Base-by-base conservation (phyloP, 2,113 vertebrate species). In the Prinia subflava region DNA sequence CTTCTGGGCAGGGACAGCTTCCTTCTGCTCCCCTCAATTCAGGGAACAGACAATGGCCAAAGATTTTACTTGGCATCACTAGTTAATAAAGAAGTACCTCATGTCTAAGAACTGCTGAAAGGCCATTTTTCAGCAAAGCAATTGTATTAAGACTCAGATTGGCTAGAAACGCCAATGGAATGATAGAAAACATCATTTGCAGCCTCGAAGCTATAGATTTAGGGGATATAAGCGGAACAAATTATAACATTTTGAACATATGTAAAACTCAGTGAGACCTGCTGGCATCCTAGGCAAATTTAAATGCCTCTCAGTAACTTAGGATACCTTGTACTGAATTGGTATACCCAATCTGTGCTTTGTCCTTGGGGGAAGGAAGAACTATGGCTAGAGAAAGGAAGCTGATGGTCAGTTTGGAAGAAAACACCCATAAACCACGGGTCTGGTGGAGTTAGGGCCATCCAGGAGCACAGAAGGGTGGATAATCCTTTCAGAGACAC, bases 1-100 rank as follows among this genome's bases (percentile, higher is more conserved):
- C 87, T 87, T 81, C 65, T 42, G 46, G 62, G 70, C 15, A 62
- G 57, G 59, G 33, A 65, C 18, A 91, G 44, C 15, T 39, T 77
- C 76, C 93, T 28, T 46, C 59, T 92, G 81, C 87, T 76, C 41
- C 55, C 21, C 57, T 53, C 39, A 24, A 68, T 37, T 84, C 83
- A 84, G 76, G 47, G 52, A 92, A 64, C 30, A 87, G 74, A 82
- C 71, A 79, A n/a, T 5, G 18, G 55, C 50, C 39, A 23, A 55
- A 67, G 71, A 78, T 93, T 59, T 80, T 23, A 68, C 47, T 83
- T 93, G 90, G 74, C 62, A 90, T 76, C 53, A 42, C 41, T 15
- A 87, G 46, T 92, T 95, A 93, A 95, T 91, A 87, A 89, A 74
- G 47, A 81, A 96, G 55, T 68, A 83, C 55, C 47, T 95, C 59